phyloP scores from a whole-genome alignment of 2,888 invertebrate species.

The Ischnus inquisitorius region DNA sequence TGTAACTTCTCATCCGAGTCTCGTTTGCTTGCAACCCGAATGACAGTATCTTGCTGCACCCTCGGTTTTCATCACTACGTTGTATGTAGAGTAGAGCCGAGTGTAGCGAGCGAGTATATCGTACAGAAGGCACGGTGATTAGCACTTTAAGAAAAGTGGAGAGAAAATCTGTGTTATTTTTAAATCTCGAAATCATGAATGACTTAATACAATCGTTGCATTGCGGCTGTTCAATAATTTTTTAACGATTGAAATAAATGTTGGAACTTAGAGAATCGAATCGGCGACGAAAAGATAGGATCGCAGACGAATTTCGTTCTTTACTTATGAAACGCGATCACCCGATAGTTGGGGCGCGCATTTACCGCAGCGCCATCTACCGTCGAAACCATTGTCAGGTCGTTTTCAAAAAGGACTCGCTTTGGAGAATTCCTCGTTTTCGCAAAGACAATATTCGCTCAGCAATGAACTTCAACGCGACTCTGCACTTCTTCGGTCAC shows the following conservation, averaged over 20 bases:
- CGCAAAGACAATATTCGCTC: background rate
- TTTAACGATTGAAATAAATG: background rate
- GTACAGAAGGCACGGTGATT: background rate
- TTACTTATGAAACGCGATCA: background rate
- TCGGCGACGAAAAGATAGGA: background rate
- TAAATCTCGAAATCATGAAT: background rate
- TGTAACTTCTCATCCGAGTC: conserved; percentile 6
- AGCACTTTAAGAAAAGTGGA: background rate
- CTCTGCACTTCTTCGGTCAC: background rate
- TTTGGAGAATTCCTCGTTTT: background rate
- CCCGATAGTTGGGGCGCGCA: background rate
- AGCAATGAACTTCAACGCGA: background rate
- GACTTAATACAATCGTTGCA: background rate
- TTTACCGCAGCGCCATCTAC: background rate
- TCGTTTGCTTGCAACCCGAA: background rate
- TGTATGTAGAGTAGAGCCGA: background rate
- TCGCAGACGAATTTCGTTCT: background rate
- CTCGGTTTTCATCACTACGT: background rate
- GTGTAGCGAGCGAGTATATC: background rate
- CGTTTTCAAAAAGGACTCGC: background rate
- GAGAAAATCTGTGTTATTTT: background rate
- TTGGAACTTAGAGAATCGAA: no score
- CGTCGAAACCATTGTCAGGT: background rate
- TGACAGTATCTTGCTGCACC: background rate
- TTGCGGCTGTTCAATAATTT: background rate